These are phyloP conservation scores for Marcusenius ussheri DNA, from an alignment of 2,113 vertebrate genomes.

Conservation along the genomic window DNA sequence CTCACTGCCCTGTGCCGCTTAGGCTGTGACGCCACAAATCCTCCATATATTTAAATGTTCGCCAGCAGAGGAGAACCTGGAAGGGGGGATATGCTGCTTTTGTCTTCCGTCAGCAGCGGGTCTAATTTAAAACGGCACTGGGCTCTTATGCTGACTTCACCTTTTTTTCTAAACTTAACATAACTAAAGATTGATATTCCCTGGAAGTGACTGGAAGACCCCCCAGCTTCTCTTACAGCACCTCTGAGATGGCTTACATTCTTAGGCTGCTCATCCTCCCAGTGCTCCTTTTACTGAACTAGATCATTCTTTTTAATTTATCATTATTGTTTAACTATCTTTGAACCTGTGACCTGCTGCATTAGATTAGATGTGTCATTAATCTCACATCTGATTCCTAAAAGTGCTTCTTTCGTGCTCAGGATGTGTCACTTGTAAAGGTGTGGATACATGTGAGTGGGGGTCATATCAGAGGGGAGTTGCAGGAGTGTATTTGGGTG, in stretches of 20 bases:
- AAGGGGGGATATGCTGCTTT: slow-evolving; percentile 39
- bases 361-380: background rate
- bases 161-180: slow-evolving; percentile 67
- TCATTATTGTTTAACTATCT: background rate
- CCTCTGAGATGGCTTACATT: background rate
- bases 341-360: background rate
- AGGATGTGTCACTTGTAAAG: background rate
- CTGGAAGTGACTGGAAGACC: slow-evolving; percentile 69
- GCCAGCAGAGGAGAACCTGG: slow-evolving; percentile 32
- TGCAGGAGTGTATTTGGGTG: background rate
- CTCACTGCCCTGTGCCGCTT: slow-evolving; percentile 35
- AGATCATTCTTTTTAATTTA: background rate
- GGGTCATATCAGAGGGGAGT: background rate
- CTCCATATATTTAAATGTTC: slow-evolving; percentile 59
- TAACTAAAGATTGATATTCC: slow-evolving; percentile 71
- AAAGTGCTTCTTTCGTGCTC: background rate
- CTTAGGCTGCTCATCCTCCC: background rate
- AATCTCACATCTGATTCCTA: background rate
- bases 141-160: slow-evolving; percentile 54
- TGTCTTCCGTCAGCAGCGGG: slow-evolving; percentile 67
- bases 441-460: background rate
- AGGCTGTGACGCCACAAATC: slow-evolving; percentile 38
- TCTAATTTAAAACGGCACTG: slow-evolving; percentile 70
- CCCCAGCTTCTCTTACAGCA: background rate
- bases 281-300: background rate